Evolutionary conservation across 2,113 vertebrate genomes (phyloP), one percentile per base, ranked within the genome.

Genomic region (Lathamus discolor): DNA sequence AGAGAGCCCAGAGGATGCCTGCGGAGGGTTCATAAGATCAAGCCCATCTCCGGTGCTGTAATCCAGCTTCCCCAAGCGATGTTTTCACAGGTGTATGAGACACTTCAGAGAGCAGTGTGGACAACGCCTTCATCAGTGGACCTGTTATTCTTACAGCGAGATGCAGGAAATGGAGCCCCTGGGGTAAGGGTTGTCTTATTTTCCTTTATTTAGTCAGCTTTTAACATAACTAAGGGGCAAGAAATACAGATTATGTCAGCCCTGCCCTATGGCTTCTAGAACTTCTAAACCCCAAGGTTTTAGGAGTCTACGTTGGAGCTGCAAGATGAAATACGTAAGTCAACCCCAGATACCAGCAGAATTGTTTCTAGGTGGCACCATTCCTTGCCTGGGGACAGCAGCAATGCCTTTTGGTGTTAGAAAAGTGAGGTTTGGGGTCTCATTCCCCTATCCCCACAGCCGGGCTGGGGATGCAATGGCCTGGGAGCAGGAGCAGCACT

Each of bases 201-300:
- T 25, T 6, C 33, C 41, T 90, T 79, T 95, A 79, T 92, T 94
- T 94, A 49, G 25, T 72, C 92, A 95, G 92, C 86, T 92, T 92
- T 80, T 72, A 63, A 15, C 22, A 5, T 3, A 61, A 57, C 14
- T 23, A 29, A 44, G 35, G 46, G 16, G 28, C 35, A 44, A n/a
- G 28, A 77, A 75, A 54, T 1, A 20, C 62, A 72, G 51, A 14
- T 33, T 13, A 8, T 3, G 0, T 29, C 17, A 54, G 33, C 57
- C 35, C 55, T 62, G 46, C 46, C 63, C 16, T 15, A 9, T 2
- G 33, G 16, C 51, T 54, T 14, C 70, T 20, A 59, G 2, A 9
- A n/a, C 33, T n/a, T 59, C 33, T n/a, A 59, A 23, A 59, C 33
- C 33, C 55, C 8, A 59, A 31, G 37, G 12, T 48, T 39, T 57